These are phyloP conservation scores for Manis crassicaudata DNA, from an alignment of 2,797 vertebrate genomes.

Conservation along the genomic window DNA sequence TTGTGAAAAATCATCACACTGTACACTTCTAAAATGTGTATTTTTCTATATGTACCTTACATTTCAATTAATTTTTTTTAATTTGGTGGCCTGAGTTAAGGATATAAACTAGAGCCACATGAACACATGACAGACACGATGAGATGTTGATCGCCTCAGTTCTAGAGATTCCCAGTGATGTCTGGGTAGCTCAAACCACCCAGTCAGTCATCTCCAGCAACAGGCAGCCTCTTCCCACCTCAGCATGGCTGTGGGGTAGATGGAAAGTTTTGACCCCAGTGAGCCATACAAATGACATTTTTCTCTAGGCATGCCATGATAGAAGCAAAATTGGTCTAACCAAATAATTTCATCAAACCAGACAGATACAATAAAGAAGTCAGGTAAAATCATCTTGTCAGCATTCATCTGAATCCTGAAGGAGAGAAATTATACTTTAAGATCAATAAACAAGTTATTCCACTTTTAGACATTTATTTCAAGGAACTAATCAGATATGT, in stretches of 20 bases:
- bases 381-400: neutral
- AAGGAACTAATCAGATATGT: neutral
- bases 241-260: neutral
- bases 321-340: neutral
- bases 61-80: neutral
- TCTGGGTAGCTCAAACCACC: neutral
- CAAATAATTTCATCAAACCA: neutral
- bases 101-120: neutral
- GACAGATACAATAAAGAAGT: neutral
- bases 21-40: neutral
- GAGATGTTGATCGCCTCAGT: fast-evolving
- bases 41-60: neutral
- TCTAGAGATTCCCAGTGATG: neutral
- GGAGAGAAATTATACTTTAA: neutral
- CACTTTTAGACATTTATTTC: neutral
- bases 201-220: neutral
- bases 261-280: neutral
- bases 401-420: neutral
- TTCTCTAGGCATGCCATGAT: neutral
- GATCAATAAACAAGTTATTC: neutral
- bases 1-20: neutral
- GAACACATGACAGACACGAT: neutral
- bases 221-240: neutral
- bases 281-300: neutral
- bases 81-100: neutral